Evolutionary conservation across 2,113 vertebrate species (phyloP), one percentile per base, ranked within the genome.

Genomic region (Anguilla rostrata): DNA sequence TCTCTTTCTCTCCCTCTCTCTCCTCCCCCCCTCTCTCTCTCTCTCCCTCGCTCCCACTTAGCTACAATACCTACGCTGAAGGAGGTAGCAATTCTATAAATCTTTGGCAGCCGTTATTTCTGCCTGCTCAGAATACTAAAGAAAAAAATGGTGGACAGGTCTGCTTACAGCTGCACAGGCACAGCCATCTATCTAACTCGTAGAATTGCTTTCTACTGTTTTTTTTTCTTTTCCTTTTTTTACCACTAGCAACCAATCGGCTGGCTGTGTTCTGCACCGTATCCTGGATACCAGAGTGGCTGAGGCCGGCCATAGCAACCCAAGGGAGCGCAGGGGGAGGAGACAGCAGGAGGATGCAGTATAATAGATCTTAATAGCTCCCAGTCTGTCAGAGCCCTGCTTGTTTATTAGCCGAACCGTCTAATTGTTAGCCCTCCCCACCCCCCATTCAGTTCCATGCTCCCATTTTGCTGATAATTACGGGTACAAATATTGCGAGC

Each of bases 251-350:
- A 93, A 89, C 94, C 95, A 95, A 95, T 95, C 92, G 90, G 90
- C 78, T 84, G 40, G 53, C 71, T 56, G 85, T 86, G 83, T 88
- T 90, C 88, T 92, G 89, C 90, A 86, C 57, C 85, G 93, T 93
- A 94, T 94, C 93, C 94, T 94, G 91, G 95, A 94, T 92, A 95
- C 94, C 91, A 86, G 89, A 92, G 83, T 90, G 81, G 91, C 78
- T 92, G 90, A 94, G 91, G 91, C 89, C 91, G 90, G 88, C 92
- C 92, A 88, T 93, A 90, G 91, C 92, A 95, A 94, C 92, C 90
- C 82, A 83, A 57, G 88, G 85, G 87, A 80, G 84, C 53, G 80
- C 53, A 43, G 83, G 82, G 84, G 87, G 82, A 60, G 81, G 87
- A 22, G 83, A 71, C 53, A 39, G 75, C 16, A 49, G 89, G 83